These are phyloP conservation scores for Dunckerocampus dactyliophorus DNA, from an alignment of 2,113 vertebrate genomes.

Conservation along the genomic window DNA sequence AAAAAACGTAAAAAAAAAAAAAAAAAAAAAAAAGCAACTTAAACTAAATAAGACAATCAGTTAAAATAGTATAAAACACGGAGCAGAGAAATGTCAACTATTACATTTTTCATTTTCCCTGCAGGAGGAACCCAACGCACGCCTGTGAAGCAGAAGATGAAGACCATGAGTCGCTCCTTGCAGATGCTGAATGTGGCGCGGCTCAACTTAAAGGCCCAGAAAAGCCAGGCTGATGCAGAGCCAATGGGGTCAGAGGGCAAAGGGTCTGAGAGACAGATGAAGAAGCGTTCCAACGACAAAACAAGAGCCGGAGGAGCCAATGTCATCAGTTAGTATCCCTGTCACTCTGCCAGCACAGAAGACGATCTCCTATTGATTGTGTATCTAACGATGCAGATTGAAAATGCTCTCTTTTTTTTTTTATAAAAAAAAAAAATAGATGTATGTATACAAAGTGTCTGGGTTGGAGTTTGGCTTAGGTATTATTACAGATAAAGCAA, in stretches of 20 bases:
- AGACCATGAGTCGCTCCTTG: slow-evolving; percentile 90
- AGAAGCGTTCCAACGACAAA: slow-evolving; percentile 69
- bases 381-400: background rate
- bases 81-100: background rate
- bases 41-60: background rate
- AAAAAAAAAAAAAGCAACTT: background rate
- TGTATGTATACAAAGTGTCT: no score
- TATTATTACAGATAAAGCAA: no score
- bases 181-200: slow-evolving; percentile 95
- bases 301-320: slow-evolving; percentile 43
- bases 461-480: no score
- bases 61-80: background rate
- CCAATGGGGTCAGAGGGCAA: slow-evolving; percentile 54
- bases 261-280: slow-evolving; percentile 54
- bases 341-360: background rate
- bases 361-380: background rate
- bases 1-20: slow-evolving; percentile 78
- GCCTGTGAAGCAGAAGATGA: slow-evolving; percentile 96
- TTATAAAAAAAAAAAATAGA: background rate
- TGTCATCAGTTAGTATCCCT: slow-evolving; percentile 47
- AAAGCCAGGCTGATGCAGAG: slow-evolving; percentile 73
- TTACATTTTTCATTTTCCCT: background rate
- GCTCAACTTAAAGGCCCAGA: slow-evolving; percentile 90
- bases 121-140: slow-evolving; percentile 85
- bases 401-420: background rate